These are phyloP conservation scores for Rhabdophis nuchalis DNA, from an alignment of 2,797 vertebrate species.

Conservation along the genomic window DNA sequence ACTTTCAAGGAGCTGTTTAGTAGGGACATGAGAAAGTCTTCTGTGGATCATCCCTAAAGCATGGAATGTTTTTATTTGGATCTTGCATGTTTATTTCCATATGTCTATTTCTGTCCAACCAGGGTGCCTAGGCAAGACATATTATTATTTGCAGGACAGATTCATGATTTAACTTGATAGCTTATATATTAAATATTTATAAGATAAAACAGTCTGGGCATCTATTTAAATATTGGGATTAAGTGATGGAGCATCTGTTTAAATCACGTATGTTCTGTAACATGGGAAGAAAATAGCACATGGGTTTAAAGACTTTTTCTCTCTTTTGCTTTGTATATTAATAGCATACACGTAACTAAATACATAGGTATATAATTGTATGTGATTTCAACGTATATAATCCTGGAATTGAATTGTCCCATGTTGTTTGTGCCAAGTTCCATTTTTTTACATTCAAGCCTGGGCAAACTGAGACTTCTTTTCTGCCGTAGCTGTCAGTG, in stretches of 20 bases:
- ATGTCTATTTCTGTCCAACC: background rate
- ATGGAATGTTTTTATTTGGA: background rate
- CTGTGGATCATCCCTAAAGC: background rate
- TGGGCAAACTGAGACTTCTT: background rate
- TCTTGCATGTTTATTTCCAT: background rate
- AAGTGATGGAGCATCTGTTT: background rate
- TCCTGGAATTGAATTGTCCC: background rate
- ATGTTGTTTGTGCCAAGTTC: background rate
- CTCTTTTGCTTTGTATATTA: background rate
- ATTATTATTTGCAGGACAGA: background rate
- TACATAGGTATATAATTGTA: background rate
- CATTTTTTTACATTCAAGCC: conserved; percentile 1
- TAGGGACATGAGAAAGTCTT: background rate
- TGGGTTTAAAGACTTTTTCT: background rate
- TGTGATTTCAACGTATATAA: background rate
- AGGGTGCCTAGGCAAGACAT: background rate
- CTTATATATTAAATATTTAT: background rate
- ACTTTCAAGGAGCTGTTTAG: background rate
- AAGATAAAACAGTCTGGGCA: background rate
- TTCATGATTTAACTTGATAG: background rate
- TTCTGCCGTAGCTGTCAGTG: background rate
- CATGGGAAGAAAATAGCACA: background rate
- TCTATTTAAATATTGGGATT: background rate
- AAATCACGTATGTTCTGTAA: background rate
- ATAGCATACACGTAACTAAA: background rate